A percentile compares a stretch with the other conserved stretches of the same genome.
These are phyloP conservation scores for Scomberomorus guttatus DNA, from an alignment of 2,797 vertebrate genomes.

Conservation along the genomic window DNA sequence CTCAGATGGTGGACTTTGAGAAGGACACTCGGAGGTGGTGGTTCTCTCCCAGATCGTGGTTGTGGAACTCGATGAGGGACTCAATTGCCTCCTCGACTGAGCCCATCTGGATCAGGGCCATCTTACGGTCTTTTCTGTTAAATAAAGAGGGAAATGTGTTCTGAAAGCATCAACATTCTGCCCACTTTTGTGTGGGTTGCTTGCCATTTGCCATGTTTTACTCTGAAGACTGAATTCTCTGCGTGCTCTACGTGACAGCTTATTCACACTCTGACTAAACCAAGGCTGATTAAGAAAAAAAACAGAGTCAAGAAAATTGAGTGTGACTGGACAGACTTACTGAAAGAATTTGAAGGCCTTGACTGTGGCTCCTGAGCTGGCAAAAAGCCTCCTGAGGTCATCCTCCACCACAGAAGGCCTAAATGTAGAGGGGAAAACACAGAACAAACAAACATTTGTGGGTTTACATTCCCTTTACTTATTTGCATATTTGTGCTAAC, in stretches of 20 bases:
- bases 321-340: constrained; percentile 83
- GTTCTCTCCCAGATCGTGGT: constrained; percentile 97
- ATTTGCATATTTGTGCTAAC: background rate
- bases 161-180: background rate
- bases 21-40: constrained; percentile 97
- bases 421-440: constrained; percentile 8
- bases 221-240: background rate
- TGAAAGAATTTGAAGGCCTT: constrained; percentile 99
- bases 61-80: constrained; percentile 96
- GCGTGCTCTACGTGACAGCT: background rate
- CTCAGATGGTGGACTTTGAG: constrained; percentile 96
- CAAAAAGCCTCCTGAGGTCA: constrained; percentile 93
- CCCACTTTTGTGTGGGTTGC: background rate
- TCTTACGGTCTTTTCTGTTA: constrained; percentile 95
- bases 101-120: constrained; percentile 99
- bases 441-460: constrained; percentile 1
- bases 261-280: background rate
- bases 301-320: background rate
- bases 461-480: background rate
- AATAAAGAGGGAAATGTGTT: background rate
- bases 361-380: constrained; percentile 91
- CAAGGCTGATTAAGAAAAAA: background rate
- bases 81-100: constrained; percentile 97
- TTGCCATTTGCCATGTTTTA: constrained; percentile 3
- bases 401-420: constrained; percentile 95